Base-by-base conservation (phyloP, 2,797 vertebrate genomes). In the Enteromius radiatus region DNA sequence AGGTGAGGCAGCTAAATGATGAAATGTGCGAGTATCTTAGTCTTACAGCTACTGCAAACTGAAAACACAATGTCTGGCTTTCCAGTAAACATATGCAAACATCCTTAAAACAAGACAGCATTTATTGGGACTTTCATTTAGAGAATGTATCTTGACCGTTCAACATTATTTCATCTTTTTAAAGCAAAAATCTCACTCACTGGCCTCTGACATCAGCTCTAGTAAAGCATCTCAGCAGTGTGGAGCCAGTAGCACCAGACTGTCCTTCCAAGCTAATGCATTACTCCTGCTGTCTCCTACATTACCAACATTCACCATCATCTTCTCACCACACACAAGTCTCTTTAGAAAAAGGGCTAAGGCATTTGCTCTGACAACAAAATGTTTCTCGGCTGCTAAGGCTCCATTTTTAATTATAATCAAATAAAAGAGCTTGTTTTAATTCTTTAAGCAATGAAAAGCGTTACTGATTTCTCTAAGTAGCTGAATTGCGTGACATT, bases 371-470 rank as follows among this genome's bases (percentile, higher is more conserved):
- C 28, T 12, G 70, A 64, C 59, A 81, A 74, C 31, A 54, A 41
- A 67, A 52, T 41, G 70, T 75, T 65, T 52, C 31, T 65, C 15
- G 28, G 43, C 23, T 41, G 59, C 17, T 41, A 54, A 28, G 59
- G 56, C 45, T 59, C n/a, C 43, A 49, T 65, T 75, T 81, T 71
- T 31, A 65, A 81, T 65, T 65, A 38, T 41, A 65, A 75, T 75
- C 45, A 49, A 74, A 81, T 65, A 52, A 81, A 81, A 74, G 2
- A 76, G 10, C 43, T 65, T 47, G n/a, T 45, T 61, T 49, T 43
- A 43, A 76, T 28, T 63, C 38, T 19, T 59, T 36, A 26, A 63
- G 41, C 21, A 73, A 23, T 61, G 12, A 47, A 80, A 65, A 41
- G 70, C 10, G 3, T 54, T 38, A 54, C 11, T 75, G 61, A 52